Conservation (phyloP, 2,888 invertebrate species). For the Helleia helle region DNA sequence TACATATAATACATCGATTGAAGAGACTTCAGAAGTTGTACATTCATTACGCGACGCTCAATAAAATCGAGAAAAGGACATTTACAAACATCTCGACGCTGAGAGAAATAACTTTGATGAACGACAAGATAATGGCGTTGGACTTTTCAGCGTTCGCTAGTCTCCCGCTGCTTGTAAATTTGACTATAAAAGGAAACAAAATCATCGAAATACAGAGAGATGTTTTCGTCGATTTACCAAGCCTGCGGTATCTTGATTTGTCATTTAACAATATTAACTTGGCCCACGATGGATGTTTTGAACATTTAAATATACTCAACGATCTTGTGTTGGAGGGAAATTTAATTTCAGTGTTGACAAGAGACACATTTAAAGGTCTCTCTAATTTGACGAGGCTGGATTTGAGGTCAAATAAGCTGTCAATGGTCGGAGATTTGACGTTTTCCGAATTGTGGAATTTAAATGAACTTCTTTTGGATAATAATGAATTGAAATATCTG, state of each 20-base stretch:
- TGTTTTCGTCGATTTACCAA: conserved; percentile 84
- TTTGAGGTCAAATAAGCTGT: conserved; percentile 82
- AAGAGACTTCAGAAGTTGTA: conserved; percentile 78
- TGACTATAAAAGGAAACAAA: conserved; percentile 85
- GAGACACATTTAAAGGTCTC: conserved; percentile 84
- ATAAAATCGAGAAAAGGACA: conserved; percentile 79
- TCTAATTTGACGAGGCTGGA: conserved; percentile 82
- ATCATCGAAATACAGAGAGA: conserved; percentile 83
- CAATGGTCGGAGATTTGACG: conserved; percentile 84
- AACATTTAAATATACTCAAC: conserved; percentile 80
- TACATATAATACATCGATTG: conserved; percentile 77
- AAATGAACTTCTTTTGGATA: conserved; percentile 80
- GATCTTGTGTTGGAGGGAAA: conserved; percentile 86
- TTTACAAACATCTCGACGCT: conserved; percentile 84
- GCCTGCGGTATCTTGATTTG: conserved; percentile 82
- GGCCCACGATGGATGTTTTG: conserved; percentile 89
- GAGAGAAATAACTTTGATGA: conserved; percentile 79
- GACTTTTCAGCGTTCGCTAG: conserved; percentile 82
- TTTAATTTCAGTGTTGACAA: conserved; percentile 82
- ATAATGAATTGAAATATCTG: conserved; percentile 81
- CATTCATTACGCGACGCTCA: conserved; percentile 82
- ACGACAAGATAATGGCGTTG: conserved; percentile 81
- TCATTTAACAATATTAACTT: conserved; percentile 90
- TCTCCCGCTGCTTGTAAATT: conserved; percentile 78
- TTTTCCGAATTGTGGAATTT: conserved; percentile 86